Evolutionary conservation across 2,888 invertebrate genomes (phyloP), one percentile per base, ranked within the genome.

Genomic region (Subacronicta megacephala): DNA sequence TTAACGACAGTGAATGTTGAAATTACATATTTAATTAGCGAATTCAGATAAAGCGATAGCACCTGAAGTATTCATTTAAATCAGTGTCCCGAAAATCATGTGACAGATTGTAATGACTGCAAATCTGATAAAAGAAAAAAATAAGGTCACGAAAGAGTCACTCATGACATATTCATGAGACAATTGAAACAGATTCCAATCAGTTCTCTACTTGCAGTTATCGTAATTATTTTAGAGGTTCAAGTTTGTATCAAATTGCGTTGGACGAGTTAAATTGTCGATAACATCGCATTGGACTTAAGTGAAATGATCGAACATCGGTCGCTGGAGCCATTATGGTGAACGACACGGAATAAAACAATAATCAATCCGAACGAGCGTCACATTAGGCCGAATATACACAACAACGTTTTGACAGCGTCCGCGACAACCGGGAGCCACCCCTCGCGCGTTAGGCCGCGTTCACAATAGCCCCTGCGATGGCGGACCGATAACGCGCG

Each of bases 401-500:
- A 90, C 88, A 85, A 85, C 88, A 88, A 85, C 90, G 92, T 90
- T 92, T 86, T 91, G 93, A 92, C 92, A 92, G 86, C 89, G 90
- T 80, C 88, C 83, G 82, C 90, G 90, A 87, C 92, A 87, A 85
- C 85, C 88, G 82, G 90, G 84, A 90, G 89, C 91, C 91, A 90
- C 93, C 93, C 93, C 91, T 91, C 90, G 85, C 84, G 84, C 88
- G 86, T 89, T 89, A 88, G 88, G 84, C 88, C 83, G 82, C 81
- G 90, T 86, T 87, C 88, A 92, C 92, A 93, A 93, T 91, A 87
- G 90, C 91, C 84, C 88, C 82, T 44, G 88, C 90, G 94, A 93
- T 93, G 92, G 92, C 90, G 88, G 87, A 76, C 87, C 90, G 94
- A 94, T 94, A 94, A 90, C 89, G 88, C 81, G 87, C 88, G 92